Evolutionary conservation across 2,888 invertebrate species (phyloP).

Genomic region (Rhamphomyia laevipes): DNA sequence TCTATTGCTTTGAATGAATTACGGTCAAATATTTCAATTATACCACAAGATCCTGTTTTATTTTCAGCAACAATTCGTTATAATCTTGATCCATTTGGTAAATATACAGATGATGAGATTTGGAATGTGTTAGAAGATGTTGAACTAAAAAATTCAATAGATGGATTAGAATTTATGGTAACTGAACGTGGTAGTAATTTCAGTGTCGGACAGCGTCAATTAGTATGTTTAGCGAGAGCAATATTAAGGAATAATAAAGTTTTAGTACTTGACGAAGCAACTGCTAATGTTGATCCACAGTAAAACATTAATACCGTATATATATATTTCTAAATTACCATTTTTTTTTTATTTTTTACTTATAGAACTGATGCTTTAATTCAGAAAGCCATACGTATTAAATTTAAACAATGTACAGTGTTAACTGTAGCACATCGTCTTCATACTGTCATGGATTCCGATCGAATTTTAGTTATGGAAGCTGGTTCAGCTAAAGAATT

Average conservation of each 20-base stretch:
- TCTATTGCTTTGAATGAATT: conserved; percentile 41
- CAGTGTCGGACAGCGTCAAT: conserved; percentile 55
- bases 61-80: conserved; percentile 49
- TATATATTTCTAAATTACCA: neutral
- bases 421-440: conserved; percentile 84
- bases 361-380: conserved; percentile 67
- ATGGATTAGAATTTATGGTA: conserved; percentile 43
- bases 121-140: conserved; percentile 36
- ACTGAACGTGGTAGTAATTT: conserved; percentile 47
- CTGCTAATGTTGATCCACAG: conserved; percentile 55
- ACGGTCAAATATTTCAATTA: conserved; percentile 44
- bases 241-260: conserved; percentile 49
- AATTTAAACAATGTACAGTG: conserved; percentile 74
- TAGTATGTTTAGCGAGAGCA: conserved; percentile 55
- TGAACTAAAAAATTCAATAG: conserved; percentile 41
- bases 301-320: conserved; percentile 23
- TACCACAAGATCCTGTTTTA: conserved; percentile 45
- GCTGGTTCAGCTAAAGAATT: conserved; percentile 63
- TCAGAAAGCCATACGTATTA: conserved; percentile 67
- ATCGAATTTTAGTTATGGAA: conserved; percentile 78
- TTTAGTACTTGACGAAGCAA: conserved; percentile 56
- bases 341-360: conserved; percentile 23
- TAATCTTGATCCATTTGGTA: conserved; percentile 50
- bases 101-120: conserved; percentile 30
- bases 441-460: conserved; percentile 88